phyloP scores from a whole-genome alignment of 2,888 invertebrate species.

The Xylocampa areola region DNA sequence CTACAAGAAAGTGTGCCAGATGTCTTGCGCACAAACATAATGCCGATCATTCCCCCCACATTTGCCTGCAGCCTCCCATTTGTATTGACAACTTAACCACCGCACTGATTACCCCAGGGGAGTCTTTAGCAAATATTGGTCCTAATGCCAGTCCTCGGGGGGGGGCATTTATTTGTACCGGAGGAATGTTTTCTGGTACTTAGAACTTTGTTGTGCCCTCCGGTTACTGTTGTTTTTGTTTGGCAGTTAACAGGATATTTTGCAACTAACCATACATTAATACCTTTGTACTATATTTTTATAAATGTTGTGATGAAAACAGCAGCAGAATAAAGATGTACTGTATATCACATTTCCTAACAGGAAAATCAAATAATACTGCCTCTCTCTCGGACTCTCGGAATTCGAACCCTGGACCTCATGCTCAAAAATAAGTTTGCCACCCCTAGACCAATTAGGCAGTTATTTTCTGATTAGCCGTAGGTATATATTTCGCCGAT shows the following conservation, averaged over 20 bases:
- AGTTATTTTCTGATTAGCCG: too few species aligned
- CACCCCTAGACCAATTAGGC: too few species aligned
- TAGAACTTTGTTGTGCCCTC: neutral
- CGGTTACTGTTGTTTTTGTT: neutral
- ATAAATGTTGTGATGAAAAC: too few species aligned
- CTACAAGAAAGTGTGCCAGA: conserved; percentile 16
- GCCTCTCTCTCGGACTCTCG: too few species aligned
- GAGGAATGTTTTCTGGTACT: conserved; percentile 4
- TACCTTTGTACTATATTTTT: too few species aligned
- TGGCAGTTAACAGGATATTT: neutral
- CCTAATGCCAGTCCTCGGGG: conserved; percentile 19
- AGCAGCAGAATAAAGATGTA: too few species aligned
- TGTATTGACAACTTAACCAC: conserved; percentile 34
- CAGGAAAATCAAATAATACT: too few species aligned
- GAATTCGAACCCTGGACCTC: too few species aligned
- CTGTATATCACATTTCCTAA: too few species aligned
- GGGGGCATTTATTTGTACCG: conserved; percentile 18
- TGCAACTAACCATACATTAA: too few species aligned
- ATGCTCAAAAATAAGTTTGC: too few species aligned
- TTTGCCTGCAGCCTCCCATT: conserved; percentile 13
- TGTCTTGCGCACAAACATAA: neutral
- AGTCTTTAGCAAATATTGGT: conserved; percentile 11
- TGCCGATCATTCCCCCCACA: conserved; percentile 3
- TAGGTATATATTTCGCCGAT: too few species aligned
- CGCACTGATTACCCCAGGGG: neutral